These are phyloP conservation scores for Brenthis ino DNA, from an alignment of 2,888 invertebrate species.

Conservation along the genomic window DNA sequence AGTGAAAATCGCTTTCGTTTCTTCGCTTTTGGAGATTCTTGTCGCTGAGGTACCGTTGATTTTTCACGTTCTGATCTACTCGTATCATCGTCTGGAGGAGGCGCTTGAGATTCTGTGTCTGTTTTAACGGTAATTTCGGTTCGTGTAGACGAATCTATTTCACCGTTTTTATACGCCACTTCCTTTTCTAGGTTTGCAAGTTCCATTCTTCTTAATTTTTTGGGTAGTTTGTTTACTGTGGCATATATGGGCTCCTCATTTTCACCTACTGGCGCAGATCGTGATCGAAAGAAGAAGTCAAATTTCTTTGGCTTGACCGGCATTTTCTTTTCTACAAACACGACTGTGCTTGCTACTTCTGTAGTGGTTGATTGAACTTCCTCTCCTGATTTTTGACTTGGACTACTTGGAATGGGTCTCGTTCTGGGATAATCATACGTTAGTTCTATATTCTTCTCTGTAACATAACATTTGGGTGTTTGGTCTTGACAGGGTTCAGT, in stretches of 20 bases:
- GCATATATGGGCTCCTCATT: conserved; percentile 79
- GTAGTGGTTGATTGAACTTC: conserved; percentile 70
- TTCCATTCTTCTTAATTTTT: conserved; percentile 74
- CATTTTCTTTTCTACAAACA: conserved; percentile 76
- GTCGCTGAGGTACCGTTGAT: conserved; percentile 64
- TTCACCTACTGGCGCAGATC: conserved; percentile 78
- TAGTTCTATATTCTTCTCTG: conserved; percentile 78
- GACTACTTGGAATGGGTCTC: conserved; percentile 61
- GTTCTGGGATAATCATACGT: conserved; percentile 78
- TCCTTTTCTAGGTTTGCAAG: conserved; percentile 76
- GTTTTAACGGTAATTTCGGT: conserved; percentile 72
- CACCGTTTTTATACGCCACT: conserved; percentile 70
- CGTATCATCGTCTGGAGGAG: conserved; percentile 73
- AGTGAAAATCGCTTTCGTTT: conserved; percentile 75
- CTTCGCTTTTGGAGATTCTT: conserved; percentile 74
- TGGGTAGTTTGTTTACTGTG: conserved; percentile 77
- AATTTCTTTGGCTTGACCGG: conserved; percentile 74
- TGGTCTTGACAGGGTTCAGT: conserved; percentile 49
- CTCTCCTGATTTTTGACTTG: conserved; percentile 64
- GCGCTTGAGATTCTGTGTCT: conserved; percentile 69
- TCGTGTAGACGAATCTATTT: conserved; percentile 69
- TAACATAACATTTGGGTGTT: conserved; percentile 69
- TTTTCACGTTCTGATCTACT: conserved; percentile 76
- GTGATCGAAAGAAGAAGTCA: conserved; percentile 75
- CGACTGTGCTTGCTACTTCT: conserved; percentile 78